Conservation (phyloP, 2,797 vertebrate genomes). For the Antennarius maculatus region DNA sequence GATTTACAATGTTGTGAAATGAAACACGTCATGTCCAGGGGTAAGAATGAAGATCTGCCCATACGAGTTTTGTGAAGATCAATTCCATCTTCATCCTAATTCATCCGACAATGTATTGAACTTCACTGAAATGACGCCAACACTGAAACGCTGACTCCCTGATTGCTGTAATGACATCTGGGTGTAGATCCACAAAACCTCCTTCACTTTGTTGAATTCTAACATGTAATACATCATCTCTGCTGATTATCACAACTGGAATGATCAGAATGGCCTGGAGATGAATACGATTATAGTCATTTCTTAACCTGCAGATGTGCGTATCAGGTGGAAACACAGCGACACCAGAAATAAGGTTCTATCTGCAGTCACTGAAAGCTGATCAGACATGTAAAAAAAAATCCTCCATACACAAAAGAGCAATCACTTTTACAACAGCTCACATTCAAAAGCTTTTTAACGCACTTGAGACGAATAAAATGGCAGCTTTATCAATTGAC, state of each 20-base stretch:
- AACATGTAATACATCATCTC: slow-evolving; percentile 27
- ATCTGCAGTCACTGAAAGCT: slow-evolving; percentile 36
- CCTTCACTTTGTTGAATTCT: slow-evolving; percentile 26
- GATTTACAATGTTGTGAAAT: slow-evolving; percentile 23
- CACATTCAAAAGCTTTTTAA: slow-evolving; percentile 48
- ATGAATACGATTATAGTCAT: slow-evolving; percentile 23
- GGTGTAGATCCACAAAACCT: slow-evolving; percentile 24
- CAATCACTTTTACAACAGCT: slow-evolving; percentile 47
- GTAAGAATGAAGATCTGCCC: slow-evolving; percentile 28
- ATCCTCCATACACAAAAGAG: slow-evolving; percentile 29
- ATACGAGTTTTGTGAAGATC: slow-evolving; percentile 12
- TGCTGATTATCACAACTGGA: slow-evolving; percentile 64
- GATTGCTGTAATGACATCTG: slow-evolving; percentile 37
- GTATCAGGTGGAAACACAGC: slow-evolving; percentile 22
- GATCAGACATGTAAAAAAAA: slow-evolving; percentile 24
- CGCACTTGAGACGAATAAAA: slow-evolving; percentile 55
- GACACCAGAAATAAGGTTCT: slow-evolving; percentile 29
- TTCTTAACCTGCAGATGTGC: slow-evolving; percentile 11
- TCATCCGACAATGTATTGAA: slow-evolving; percentile 13
- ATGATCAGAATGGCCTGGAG: slow-evolving; percentile 51
- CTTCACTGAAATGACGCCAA: slow-evolving; percentile 24
- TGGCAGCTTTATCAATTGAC: slow-evolving; percentile 46
- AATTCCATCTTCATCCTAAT: neutral
- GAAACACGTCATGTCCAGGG: slow-evolving; percentile 31
- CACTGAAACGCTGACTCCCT: slow-evolving; percentile 1